Percentiles rank a stretch among this genome's conserved stretches.
Conservation (phyloP, 2,888 invertebrate genomes). For the Scaptomyza cyrtandrae region DNA sequence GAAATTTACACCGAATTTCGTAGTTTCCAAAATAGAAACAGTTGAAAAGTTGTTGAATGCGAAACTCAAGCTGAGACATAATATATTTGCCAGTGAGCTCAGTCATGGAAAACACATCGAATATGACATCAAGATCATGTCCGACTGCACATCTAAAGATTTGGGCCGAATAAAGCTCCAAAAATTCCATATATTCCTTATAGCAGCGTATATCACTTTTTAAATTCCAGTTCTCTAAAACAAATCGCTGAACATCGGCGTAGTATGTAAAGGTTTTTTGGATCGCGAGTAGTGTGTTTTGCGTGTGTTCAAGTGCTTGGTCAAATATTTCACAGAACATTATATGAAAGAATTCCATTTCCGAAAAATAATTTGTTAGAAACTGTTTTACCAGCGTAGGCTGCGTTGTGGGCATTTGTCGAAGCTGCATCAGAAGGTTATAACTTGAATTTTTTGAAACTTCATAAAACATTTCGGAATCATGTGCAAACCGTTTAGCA, state of each 20-base stretch:
- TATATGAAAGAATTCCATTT: constrained; percentile 82
- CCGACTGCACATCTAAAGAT: constrained; percentile 74
- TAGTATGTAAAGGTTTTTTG: constrained; percentile 67
- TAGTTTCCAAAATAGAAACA: constrained; percentile 76
- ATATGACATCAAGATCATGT: constrained; percentile 63
- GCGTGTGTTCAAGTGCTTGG: constrained; percentile 76
- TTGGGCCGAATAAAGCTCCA: constrained; percentile 73
- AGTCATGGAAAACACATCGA: constrained; percentile 79
- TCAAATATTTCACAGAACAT: constrained; percentile 78
- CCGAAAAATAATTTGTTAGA: constrained; percentile 78
- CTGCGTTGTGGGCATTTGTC: constrained; percentile 72
- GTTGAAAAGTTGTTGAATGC: constrained; percentile 80
- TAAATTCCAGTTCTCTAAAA: constrained; percentile 63
- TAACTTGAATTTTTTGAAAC: constrained; percentile 75
- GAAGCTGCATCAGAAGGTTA: constrained; percentile 69
- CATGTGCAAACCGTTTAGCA: constrained; percentile 61
- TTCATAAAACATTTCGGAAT: constrained; percentile 66
- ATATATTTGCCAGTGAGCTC: constrained; percentile 76
- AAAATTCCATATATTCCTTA: constrained; percentile 74
- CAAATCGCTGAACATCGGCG: constrained; percentile 69
- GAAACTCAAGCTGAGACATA: constrained; percentile 79
- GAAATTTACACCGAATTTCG: constrained; percentile 76
- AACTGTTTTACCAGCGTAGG: constrained; percentile 66
- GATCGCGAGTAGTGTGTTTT: constrained; percentile 63
- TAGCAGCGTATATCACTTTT: constrained; percentile 65